These are phyloP conservation scores for Erpetoichthys calabaricus DNA, from an alignment of 2,797 vertebrate species.

Conservation along the genomic window DNA sequence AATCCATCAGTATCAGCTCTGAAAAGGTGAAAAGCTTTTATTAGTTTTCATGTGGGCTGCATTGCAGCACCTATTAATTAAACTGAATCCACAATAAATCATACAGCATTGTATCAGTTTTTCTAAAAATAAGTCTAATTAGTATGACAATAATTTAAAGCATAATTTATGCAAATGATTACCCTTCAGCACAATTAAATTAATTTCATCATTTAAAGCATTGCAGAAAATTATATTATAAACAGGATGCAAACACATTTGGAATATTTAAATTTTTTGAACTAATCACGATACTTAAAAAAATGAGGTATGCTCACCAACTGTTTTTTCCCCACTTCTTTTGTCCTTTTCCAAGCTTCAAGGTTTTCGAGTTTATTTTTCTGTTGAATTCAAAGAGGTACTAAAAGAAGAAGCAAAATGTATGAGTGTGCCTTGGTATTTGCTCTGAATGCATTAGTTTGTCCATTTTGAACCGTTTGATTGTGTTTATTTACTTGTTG, in stretches of 20 bases:
- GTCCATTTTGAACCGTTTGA: too few species aligned
- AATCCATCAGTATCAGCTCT: neutral
- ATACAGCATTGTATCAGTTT: conserved; percentile 2
- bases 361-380: too few species aligned
- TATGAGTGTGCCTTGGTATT: too few species aligned
- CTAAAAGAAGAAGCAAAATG: too few species aligned
- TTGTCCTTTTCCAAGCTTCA: too few species aligned
- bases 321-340: neutral
- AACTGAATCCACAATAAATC: conserved; percentile 4
- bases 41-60: neutral
- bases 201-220: conserved; percentile 4
- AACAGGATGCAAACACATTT: conserved; percentile 1
- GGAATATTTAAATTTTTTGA: neutral
- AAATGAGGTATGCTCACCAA: neutral
- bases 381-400: too few species aligned
- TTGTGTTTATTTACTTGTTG: too few species aligned
- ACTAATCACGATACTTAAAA: neutral
- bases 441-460: too few species aligned
- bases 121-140: conserved; percentile 5
- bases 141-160: conserved; percentile 5
- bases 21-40: conserved; percentile 4
- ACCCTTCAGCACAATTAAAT: conserved; percentile 3
- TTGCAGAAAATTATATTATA: conserved; percentile 5
- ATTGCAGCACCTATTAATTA: conserved; percentile 4
- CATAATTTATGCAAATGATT: conserved; percentile 5